Conservation (phyloP, 2,113 vertebrate species). For the Cebus imitator region DNA sequence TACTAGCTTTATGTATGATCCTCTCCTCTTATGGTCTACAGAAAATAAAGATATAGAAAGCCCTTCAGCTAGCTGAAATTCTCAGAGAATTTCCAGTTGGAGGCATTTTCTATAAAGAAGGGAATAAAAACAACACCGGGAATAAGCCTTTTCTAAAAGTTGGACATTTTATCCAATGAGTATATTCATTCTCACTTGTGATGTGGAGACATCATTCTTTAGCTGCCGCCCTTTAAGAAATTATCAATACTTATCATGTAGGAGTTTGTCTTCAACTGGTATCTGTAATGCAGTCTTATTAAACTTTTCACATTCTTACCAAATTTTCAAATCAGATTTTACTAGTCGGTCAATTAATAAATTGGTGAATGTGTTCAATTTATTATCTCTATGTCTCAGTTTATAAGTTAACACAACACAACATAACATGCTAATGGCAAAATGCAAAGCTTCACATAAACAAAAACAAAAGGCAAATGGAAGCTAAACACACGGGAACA, state of each 20-base stretch:
- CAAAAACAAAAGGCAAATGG: conserved; percentile 65
- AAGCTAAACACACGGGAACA: conserved; percentile 11
- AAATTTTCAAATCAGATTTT: conserved; percentile 53
- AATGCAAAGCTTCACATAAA: conserved; percentile 68
- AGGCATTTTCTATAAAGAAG: background rate
- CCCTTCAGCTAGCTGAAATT: background rate
- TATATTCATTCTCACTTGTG: background rate
- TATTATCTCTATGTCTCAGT: conserved; percentile 53
- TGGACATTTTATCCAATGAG: background rate
- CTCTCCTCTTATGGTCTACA: background rate
- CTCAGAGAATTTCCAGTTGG: background rate
- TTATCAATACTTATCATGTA: background rate
- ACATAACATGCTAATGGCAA: conserved; percentile 61
- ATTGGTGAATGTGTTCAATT: conserved; percentile 23
- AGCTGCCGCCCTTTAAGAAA: background rate
- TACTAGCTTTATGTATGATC: background rate
- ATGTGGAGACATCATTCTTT: background rate
- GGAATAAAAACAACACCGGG: background rate
- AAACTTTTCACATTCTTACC: background rate
- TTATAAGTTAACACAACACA: conserved; percentile 42
- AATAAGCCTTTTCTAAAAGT: background rate
- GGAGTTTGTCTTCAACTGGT: background rate
- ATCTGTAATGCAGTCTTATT: background rate
- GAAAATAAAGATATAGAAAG: background rate
- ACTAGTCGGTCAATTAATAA: conserved; percentile 39